Conservation (phyloP, 2,797 vertebrate genomes). For the Decapterus maruadsi region DNA sequence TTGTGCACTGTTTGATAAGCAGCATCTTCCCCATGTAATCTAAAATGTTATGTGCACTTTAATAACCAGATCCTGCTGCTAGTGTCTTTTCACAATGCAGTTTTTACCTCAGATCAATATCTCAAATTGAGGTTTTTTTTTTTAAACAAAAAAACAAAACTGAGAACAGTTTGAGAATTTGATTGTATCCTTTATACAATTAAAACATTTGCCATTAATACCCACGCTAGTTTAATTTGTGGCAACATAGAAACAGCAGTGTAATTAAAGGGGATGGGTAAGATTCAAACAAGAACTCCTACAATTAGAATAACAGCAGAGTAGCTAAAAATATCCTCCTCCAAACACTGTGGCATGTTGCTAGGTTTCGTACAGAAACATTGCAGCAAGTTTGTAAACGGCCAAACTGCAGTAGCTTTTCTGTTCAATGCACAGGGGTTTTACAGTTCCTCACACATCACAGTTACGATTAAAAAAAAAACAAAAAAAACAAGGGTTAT, state of each 20-base stretch:
- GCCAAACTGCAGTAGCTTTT: slow-evolving; percentile 29
- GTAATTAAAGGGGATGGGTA: slow-evolving; percentile 75
- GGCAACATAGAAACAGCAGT: slow-evolving; percentile 60
- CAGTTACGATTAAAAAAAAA: background rate
- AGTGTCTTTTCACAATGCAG: slow-evolving; percentile 16
- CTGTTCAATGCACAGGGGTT: background rate
- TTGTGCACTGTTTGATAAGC: slow-evolving; percentile 21
- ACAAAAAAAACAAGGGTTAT: no score
- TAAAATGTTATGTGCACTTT: slow-evolving; percentile 47
- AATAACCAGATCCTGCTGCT: slow-evolving; percentile 37
- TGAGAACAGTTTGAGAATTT: background rate
- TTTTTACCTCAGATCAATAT: slow-evolving; percentile 35
- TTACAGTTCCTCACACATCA: background rate
- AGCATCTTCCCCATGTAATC: slow-evolving; percentile 22
- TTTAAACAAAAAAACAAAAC: no score
- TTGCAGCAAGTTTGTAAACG: slow-evolving; percentile 58
- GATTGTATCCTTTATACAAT: slow-evolving; percentile 6
- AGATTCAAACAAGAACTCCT: slow-evolving; percentile 72
- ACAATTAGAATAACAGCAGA: slow-evolving; percentile 79
- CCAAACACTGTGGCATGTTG: slow-evolving; percentile 60
- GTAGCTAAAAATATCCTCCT: slow-evolving; percentile 77
- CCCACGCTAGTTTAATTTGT: slow-evolving; percentile 59
- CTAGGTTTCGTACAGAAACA: slow-evolving; percentile 69
- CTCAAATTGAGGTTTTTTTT: background rate
- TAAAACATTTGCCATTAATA: slow-evolving; percentile 42